Percentiles rank a stretch among this genome's conserved stretches.
Evolutionary conservation across 1,140 invertebrate species (phyloP).

Genomic region (Aplysia californica): DNA sequence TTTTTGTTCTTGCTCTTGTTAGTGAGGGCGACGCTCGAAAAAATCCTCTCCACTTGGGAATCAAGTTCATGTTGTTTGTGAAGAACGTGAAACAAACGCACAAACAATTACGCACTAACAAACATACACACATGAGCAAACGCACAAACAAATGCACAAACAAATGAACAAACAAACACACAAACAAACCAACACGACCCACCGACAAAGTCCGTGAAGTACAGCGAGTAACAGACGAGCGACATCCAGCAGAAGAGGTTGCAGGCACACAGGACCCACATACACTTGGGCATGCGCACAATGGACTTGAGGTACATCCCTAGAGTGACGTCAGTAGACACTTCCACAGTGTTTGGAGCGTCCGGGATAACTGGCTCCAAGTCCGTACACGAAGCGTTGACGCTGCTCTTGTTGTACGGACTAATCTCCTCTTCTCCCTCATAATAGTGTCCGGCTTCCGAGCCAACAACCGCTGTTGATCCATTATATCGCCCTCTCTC

Average conservation of each 20-base stretch:
- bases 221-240: slow-evolving; percentile 95
- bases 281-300: slow-evolving; percentile 86
- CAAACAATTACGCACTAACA: too few species aligned
- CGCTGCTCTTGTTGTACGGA: background rate
- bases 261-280: slow-evolving; percentile 89
- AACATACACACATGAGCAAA: too few species aligned
- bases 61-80: background rate
- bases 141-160: too few species aligned
- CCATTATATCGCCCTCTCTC: too few species aligned
- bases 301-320: slow-evolving; percentile 88
- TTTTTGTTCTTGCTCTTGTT: too few species aligned
- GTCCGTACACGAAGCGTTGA: background rate
- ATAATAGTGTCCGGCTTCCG: background rate
- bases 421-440: background rate
- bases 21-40: too few species aligned
- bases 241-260: slow-evolving; percentile 99
- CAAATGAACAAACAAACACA: too few species aligned
- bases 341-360: slow-evolving; percentile 30
- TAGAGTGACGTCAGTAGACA: slow-evolving; percentile 62
- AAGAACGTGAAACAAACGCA: background rate
- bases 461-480: too few species aligned
- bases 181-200: too few species aligned
- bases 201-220: slow-evolving; percentile 96
- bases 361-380: too few species aligned
- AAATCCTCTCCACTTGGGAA: too few species aligned